Evolutionary conservation across 2,797 vertebrate species (phyloP).

Genomic region (Diplodus puntazzo): DNA sequence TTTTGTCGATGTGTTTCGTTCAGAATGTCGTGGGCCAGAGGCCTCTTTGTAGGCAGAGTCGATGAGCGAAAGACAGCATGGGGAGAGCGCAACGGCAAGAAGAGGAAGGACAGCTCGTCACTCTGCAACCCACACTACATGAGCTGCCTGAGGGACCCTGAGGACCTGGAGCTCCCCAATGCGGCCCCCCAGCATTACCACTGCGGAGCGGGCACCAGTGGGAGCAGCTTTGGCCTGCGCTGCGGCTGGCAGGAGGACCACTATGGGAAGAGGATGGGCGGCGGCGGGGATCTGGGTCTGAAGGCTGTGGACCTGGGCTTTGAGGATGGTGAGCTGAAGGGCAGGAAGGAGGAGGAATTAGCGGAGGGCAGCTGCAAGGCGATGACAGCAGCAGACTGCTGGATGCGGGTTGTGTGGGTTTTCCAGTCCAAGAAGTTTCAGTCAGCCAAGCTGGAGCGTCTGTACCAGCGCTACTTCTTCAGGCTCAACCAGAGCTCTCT

Average conservation of each 20-base stretch:
- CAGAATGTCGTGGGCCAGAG: conserved; percentile 98
- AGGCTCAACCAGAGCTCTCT: conserved; percentile 98
- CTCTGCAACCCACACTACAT: conserved; percentile 94
- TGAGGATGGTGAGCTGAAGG: conserved; percentile 89
- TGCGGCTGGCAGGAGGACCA: conserved; percentile 97
- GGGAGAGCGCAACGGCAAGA: conserved; percentile 97
- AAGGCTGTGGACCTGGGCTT: conserved; percentile 90
- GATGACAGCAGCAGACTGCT: conserved; percentile 83
- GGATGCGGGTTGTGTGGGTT: conserved; percentile 86
- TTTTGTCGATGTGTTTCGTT: not conserved
- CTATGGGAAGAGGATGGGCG: conserved; percentile 88
- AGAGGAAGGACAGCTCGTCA: conserved; percentile 86
- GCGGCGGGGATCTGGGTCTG: conserved; percentile 83
- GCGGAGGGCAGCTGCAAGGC: conserved; percentile 70
- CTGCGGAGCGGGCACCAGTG: conserved; percentile 70
- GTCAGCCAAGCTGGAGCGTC: conserved; percentile 94
- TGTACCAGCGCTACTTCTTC: conserved; percentile 99
- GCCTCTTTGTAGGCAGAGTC: conserved; percentile 92
- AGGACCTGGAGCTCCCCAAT: conserved; percentile 83
- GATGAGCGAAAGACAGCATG: conserved; percentile 95
- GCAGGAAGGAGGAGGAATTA: conserved; percentile 75
- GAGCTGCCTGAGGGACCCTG: conserved; percentile 95
- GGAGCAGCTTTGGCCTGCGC: conserved; percentile 84
- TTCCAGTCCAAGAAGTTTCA: conserved; percentile 97
- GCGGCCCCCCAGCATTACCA: conserved; percentile 78